Conservation (phyloP, 1,140 invertebrate genomes). For the Melitaea cinxia region DNA sequence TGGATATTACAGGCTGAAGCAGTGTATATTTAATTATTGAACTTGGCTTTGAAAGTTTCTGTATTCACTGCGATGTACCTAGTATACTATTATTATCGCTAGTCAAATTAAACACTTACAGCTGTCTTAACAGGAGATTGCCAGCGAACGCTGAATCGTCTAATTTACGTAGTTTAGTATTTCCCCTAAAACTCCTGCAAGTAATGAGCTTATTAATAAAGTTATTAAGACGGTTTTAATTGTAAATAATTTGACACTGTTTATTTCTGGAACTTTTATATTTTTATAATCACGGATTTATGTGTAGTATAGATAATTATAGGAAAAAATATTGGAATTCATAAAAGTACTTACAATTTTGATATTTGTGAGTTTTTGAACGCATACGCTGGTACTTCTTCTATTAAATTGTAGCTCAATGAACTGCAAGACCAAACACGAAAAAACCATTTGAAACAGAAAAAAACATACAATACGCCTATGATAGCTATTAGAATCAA, state of each 20-base stretch:
- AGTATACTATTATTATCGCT: too few species aligned
- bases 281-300: too few species aligned
- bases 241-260: too few species aligned
- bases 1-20: too few species aligned
- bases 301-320: too few species aligned
- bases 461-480: too few species aligned
- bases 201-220: constrained; percentile 1
- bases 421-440: constrained; percentile 58
- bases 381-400: constrained; percentile 67
- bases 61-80: too few species aligned
- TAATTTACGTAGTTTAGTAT: constrained; percentile 81
- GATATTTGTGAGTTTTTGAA: constrained; percentile 74
- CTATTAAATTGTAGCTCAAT: constrained; percentile 69
- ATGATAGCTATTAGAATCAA: too few species aligned
- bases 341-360: constrained; percentile 62
- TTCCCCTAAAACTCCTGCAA: constrained; percentile 85
- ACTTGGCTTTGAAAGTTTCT: too few species aligned
- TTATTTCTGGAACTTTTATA: too few species aligned
- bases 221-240: too few species aligned
- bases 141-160: constrained; percentile 86
- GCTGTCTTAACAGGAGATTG: constrained; percentile 64
- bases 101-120: constrained; percentile 52
- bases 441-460: background rate
- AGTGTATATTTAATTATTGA: too few species aligned
- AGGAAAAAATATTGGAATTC: background rate